A percentile compares a stretch with the other conserved stretches of the same genome.
phyloP scores from a whole-genome alignment of 2,888 invertebrate genomes.

The Caenorhabditis plicata region DNA sequence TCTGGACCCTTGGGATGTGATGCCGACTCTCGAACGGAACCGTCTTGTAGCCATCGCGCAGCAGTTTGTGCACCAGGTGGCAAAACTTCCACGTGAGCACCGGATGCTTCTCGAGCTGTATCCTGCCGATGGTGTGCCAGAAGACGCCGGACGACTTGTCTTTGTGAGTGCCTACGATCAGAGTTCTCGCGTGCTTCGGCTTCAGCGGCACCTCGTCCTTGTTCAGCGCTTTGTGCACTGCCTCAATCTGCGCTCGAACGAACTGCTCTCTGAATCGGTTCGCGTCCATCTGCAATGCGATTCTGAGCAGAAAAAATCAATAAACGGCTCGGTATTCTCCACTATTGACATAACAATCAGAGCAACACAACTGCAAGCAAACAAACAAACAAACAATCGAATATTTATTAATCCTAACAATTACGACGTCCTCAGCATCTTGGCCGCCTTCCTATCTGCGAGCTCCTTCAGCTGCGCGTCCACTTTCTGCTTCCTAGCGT shows the following conservation, averaged over 20 bases:
- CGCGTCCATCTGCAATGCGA: slow-evolving; percentile 24
- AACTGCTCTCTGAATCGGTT: not conserved
- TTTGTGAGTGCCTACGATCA: slow-evolving; percentile 64
- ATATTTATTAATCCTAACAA: not conserved
- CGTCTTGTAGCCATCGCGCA: slow-evolving; percentile 84
- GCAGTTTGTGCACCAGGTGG: slow-evolving; percentile 90
- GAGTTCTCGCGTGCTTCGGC: slow-evolving; percentile 93
- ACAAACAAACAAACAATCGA: not conserved
- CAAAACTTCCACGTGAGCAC: slow-evolving; percentile 99
- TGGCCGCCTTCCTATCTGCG: slow-evolving; percentile 62
- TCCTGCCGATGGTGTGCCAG: slow-evolving; percentile 77
- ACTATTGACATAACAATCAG: not conserved
- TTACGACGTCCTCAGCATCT: slow-evolving; percentile 59
- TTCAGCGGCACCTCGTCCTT: slow-evolving; percentile 88
- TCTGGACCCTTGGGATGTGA: too few species aligned
- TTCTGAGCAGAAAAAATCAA: slow-evolving; percentile 9
- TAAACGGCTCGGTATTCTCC: not conserved
- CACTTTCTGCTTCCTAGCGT: slow-evolving; percentile 48
- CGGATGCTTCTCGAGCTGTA: slow-evolving; percentile 86
- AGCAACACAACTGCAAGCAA: not conserved
- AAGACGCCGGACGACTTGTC: slow-evolving; percentile 75
- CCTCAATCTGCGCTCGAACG: slow-evolving; percentile 73
- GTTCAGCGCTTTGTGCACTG: slow-evolving; percentile 90
- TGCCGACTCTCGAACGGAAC: too few species aligned
- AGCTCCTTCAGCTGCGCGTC: slow-evolving; percentile 54